phyloP scores from a whole-genome alignment of 2,888 invertebrate species.

The Tachina grossa region DNA sequence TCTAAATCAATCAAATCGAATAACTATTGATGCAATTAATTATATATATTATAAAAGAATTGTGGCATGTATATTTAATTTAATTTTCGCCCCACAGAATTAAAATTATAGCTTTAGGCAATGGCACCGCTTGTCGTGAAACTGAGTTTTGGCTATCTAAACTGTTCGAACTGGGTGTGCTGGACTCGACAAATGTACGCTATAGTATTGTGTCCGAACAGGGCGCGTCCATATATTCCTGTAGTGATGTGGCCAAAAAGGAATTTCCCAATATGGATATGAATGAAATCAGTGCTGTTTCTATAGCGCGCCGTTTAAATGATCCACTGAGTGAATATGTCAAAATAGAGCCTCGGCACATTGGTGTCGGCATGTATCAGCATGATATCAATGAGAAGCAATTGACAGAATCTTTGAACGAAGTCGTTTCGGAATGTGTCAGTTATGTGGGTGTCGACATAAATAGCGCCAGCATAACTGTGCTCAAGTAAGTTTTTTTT shows the following conservation, averaged over 20 bases:
- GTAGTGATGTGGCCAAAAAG: slow-evolving; percentile 91
- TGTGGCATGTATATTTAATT: background rate
- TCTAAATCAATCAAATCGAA: background rate
- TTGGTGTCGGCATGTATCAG: slow-evolving; percentile 98
- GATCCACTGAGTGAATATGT: slow-evolving; percentile 96
- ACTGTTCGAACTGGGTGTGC: slow-evolving; percentile 84
- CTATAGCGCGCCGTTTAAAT: slow-evolving; percentile 93
- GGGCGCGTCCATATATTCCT: slow-evolving; percentile 96
- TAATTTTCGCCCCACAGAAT: slow-evolving; percentile 84
- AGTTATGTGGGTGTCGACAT: slow-evolving; percentile 97
- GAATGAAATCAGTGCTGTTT: slow-evolving; percentile 91
- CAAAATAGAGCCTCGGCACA: slow-evolving; percentile 95
- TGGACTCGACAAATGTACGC: slow-evolving; percentile 84
- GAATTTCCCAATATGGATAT: slow-evolving; percentile 94
- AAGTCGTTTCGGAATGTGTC: slow-evolving; percentile 94
- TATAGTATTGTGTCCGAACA: slow-evolving; percentile 94
- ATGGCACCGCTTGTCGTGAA: slow-evolving; percentile 95
- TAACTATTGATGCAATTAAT: too few species aligned
- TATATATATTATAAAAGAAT: too few species aligned
- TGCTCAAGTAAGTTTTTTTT: slow-evolving; percentile 86
- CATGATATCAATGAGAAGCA: slow-evolving; percentile 93
- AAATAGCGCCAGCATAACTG: slow-evolving; percentile 92
- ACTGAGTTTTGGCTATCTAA: slow-evolving; percentile 90
- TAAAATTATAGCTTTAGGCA: slow-evolving; percentile 93
- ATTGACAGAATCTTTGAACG: slow-evolving; percentile 88